Conservation (phyloP, 2,797 vertebrate genomes). For the Podarcis siculus region DNA sequence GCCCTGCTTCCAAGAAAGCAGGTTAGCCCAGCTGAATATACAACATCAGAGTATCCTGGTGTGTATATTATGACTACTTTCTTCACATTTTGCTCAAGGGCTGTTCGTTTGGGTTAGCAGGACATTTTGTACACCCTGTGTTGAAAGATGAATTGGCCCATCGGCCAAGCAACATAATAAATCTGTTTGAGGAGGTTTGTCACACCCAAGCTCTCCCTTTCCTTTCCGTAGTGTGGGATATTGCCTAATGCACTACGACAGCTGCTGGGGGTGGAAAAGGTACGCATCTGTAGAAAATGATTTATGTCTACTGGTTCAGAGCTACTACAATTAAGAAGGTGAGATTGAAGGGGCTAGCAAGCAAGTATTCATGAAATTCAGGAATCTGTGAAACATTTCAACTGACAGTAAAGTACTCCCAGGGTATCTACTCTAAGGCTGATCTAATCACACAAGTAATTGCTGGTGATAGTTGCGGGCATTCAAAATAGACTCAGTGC, state of each 20-base stretch:
- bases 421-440: conserved; percentile 45
- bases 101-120: conserved; percentile 63
- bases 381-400: conserved; percentile 58
- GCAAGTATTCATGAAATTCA: conserved; percentile 64
- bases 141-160: conserved; percentile 69
- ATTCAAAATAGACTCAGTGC: conserved; percentile 60
- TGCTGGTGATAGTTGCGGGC: conserved; percentile 66
- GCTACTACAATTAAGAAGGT: conserved; percentile 65
- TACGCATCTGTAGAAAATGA: conserved; percentile 71
- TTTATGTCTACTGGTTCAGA: conserved; percentile 67
- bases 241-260: conserved; percentile 64
- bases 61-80: conserved; percentile 56
- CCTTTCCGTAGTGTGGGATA: conserved; percentile 52
- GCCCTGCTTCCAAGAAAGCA: conserved; percentile 57
- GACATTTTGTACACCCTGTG: conserved; percentile 52
- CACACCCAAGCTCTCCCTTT: conserved; percentile 47
- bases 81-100: conserved; percentile 65
- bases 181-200: conserved; percentile 63
- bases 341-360: conserved; percentile 50
- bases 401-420: conserved; percentile 66
- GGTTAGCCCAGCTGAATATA: conserved; percentile 56
- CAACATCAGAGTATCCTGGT: conserved; percentile 55
- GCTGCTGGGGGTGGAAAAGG: conserved; percentile 67
- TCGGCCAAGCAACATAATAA: conserved; percentile 59
- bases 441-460: conserved; percentile 67